Evolutionary conservation across 2,888 invertebrate species (phyloP).

Genomic region (Chorisops tibialis): DNA sequence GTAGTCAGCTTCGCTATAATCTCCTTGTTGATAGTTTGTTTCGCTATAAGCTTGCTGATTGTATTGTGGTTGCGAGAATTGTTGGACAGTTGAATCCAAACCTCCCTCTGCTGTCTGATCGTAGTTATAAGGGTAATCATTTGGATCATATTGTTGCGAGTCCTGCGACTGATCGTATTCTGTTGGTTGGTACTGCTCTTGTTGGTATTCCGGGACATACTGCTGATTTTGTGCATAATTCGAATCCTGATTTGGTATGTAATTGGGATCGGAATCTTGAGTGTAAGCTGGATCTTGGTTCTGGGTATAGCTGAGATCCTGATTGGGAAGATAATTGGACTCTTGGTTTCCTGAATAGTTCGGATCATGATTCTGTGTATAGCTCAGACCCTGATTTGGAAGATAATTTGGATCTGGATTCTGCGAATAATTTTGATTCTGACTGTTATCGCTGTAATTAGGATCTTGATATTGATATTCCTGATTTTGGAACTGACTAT

Average conservation of each 20-base stretch:
- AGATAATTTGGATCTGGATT: neutral
- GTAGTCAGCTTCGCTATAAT: neutral
- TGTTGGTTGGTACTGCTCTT: constrained; percentile 45
- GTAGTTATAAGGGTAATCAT: constrained; percentile 47
- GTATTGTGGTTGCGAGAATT: constrained; percentile 35
- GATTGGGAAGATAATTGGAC: neutral
- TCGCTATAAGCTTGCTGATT: constrained; percentile 33
- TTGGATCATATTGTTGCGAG: constrained; percentile 42
- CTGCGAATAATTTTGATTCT: neutral
- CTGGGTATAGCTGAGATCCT: neutral
- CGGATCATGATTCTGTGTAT: constrained; percentile 24
- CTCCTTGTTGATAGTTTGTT: neutral
- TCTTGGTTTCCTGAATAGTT: constrained; percentile 4
- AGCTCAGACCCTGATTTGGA: neutral
- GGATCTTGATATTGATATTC: neutral
- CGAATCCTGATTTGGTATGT: constrained; percentile 18
- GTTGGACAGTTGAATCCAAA: constrained; percentile 39
- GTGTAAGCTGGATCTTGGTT: neutral
- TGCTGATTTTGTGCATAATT: constrained; percentile 35
- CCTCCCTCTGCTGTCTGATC: constrained; percentile 36
- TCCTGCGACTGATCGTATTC: constrained; percentile 37
- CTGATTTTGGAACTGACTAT: neutral
- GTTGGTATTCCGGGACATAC: constrained; percentile 39
- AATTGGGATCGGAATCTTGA: constrained; percentile 4
- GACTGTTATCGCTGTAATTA: neutral